Evolutionary conservation across 64 coral and sea anemone species (phyloP).

Genomic region (Actinia tenebrosa): DNA sequence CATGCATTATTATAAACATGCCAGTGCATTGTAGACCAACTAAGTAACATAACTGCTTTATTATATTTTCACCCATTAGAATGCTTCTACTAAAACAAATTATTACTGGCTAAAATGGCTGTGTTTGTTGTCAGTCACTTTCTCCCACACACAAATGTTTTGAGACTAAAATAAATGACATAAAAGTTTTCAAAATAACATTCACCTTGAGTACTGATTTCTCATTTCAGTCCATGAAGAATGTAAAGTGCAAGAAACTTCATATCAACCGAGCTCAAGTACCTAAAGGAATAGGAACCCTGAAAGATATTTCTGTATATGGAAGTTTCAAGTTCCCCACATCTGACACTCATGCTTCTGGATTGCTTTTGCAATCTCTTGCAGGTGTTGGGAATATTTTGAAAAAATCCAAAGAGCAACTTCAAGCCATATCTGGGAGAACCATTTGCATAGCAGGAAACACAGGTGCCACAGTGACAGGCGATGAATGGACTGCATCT

Average conservation of each 20-base stretch:
- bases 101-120: too few species aligned
- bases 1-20: too few species aligned
- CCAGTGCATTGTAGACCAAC: too few species aligned
- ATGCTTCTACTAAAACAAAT: too few species aligned
- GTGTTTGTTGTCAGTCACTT: too few species aligned
- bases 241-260: conserved; percentile 11
- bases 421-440: neutral
- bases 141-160: too few species aligned
- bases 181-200: too few species aligned
- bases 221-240: neutral
- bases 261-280: conserved; percentile 16
- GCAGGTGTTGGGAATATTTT: conserved; percentile 12
- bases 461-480: neutral
- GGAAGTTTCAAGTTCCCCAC: conserved; percentile 22
- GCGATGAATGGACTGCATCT: too few species aligned
- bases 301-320: conserved; percentile 46
- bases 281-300: conserved; percentile 26
- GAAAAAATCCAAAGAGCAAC: conserved; percentile 2
- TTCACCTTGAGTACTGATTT: too few species aligned
- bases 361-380: neutral
- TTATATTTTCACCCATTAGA: too few species aligned
- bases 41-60: too few species aligned
- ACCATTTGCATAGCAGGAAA: neutral
- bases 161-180: too few species aligned
- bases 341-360: neutral